Percentiles rank a stretch among this genome's conserved stretches.
These are phyloP conservation scores for Asteroscopus sphinx DNA, from an alignment of 2,888 invertebrate genomes.

Conservation along the genomic window DNA sequence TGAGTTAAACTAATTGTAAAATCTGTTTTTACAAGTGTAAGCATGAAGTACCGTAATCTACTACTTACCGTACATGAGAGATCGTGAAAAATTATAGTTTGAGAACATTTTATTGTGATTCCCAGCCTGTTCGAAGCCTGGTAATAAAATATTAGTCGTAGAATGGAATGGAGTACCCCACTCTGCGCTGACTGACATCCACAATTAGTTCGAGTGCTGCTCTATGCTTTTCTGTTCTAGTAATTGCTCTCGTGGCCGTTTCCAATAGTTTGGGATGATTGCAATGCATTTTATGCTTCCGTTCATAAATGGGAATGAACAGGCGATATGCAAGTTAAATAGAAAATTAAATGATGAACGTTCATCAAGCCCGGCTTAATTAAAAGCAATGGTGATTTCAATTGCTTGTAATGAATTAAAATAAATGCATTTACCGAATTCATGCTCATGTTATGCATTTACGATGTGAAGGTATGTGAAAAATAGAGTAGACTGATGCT, in stretches of 20 bases:
- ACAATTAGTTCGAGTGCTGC: conserved; percentile 23
- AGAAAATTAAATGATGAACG: too few species aligned
- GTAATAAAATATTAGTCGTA: conserved; percentile 16
- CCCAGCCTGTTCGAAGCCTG: background rate
- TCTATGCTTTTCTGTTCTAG: conserved; percentile 7
- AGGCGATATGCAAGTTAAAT: background rate
- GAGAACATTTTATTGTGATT: background rate
- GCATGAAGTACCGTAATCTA: too few species aligned
- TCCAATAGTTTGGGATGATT: conserved; percentile 4
- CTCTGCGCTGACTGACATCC: background rate
- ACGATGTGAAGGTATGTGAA: too few species aligned
- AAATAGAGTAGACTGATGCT: too few species aligned
- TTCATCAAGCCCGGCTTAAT: too few species aligned
- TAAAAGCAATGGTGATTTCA: too few species aligned
- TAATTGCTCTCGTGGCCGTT: conserved; percentile 10
- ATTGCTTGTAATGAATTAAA: too few species aligned
- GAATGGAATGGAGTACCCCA: background rate
- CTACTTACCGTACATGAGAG: background rate
- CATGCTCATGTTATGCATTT: too few species aligned
- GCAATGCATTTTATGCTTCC: conserved; percentile 8
- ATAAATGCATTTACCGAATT: too few species aligned
- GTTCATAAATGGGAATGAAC: conserved; percentile 4
- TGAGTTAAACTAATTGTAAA: too few species aligned
- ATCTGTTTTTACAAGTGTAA: too few species aligned
- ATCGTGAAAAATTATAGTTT: background rate